Conservation (phyloP, 2,113 vertebrate species). For the Sebastes schlegelii region DNA sequence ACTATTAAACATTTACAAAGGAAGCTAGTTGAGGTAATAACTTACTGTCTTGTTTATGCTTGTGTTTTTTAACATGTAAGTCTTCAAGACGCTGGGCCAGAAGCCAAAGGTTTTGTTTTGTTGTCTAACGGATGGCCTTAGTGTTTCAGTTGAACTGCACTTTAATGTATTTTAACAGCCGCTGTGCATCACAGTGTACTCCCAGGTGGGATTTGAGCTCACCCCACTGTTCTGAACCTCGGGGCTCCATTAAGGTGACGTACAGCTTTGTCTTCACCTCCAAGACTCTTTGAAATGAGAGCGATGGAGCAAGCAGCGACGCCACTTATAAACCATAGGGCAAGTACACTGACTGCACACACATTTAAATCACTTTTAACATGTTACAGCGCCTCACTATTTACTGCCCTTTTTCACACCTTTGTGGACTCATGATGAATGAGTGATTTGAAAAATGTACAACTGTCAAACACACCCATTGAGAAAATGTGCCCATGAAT, state of each 20-base stretch:
- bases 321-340: neutral
- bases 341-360: neutral
- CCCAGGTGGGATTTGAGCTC: conserved; percentile 25
- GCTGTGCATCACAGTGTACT: conserved; percentile 20
- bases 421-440: conserved; percentile 35
- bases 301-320: conserved; percentile 10
- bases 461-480: conserved; percentile 29
- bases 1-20: conserved; percentile 42
- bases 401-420: conserved; percentile 6
- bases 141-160: conserved; percentile 37
- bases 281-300: conserved; percentile 37
- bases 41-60: conserved; percentile 52
- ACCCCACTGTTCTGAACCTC: conserved; percentile 10
- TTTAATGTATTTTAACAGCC: conserved; percentile 34
- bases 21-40: conserved; percentile 44
- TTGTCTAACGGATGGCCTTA: conserved; percentile 24
- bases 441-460: conserved; percentile 33
- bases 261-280: conserved; percentile 35
- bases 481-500: conserved; percentile 47
- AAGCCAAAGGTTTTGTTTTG: conserved; percentile 59
- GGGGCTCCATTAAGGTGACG: conserved; percentile 30
- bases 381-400: neutral
- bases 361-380: conserved; percentile 34
- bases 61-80: conserved; percentile 47
- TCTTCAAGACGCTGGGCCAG: conserved; percentile 33